Conservation (phyloP, 2,113 vertebrate species). For the Nothocercus nigrocapillus region DNA sequence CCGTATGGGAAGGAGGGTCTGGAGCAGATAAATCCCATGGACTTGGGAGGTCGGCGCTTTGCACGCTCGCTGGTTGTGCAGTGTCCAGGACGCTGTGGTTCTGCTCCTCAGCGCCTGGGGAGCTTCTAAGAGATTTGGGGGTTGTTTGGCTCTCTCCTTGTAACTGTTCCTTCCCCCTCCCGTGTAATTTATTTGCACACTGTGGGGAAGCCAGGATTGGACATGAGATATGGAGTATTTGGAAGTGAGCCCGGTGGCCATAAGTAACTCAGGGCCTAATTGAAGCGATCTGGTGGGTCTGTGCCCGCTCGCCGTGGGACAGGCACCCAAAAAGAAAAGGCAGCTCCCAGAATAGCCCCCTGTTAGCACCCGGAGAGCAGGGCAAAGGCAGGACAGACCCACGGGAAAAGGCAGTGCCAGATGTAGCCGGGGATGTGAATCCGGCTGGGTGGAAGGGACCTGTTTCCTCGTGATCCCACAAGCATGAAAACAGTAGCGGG, state of each 20-base stretch:
- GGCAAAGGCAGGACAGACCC: too few species aligned
- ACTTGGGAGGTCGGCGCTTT: background rate
- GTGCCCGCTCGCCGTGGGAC: background rate
- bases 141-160: background rate
- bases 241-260: background rate
- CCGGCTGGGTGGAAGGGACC: too few species aligned
- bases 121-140: background rate
- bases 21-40: background rate
- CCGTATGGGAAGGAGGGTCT: background rate
- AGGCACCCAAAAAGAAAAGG: background rate
- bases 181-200: background rate
- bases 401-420: background rate
- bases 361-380: background rate
- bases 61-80: rapidly evolving
- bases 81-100: background rate
- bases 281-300: background rate
- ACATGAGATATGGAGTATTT: background rate
- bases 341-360: background rate
- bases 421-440: too few species aligned
- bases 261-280: background rate
- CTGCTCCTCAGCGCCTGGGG: background rate
- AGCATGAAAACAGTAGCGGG: too few species aligned
- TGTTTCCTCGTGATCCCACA: too few species aligned
- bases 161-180: background rate
- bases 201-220: background rate